Base-by-base conservation (phyloP, 1,140 invertebrate species). In the Drosophila baimaii region DNA sequence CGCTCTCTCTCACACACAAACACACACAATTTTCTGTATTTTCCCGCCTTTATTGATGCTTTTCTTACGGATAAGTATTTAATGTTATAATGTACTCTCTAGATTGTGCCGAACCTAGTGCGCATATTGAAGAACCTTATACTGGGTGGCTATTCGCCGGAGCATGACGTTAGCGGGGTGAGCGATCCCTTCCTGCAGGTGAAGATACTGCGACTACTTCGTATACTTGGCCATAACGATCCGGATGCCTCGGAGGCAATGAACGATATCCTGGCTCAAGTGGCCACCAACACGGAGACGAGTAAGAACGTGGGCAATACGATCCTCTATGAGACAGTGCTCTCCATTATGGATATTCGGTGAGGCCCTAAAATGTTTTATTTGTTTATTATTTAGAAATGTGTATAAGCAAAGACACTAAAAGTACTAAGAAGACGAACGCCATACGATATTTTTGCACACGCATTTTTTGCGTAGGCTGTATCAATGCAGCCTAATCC, bases 131-230 rank as follows among this genome's bases (percentile, higher is more conserved):
- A 99, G 93, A 99, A 99, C 93, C 93, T 99, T 35, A 98, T 99
- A 68, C 94, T 99, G 93, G 98, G 98, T 58, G 99, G 99, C 23
- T 99, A 99, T 93, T 99, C 98, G 33, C 98, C 99, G 10, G 99
- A 99, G 92, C 99, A 99, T 92, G 99, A 99, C 93, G 99, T 99
- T n/a, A 99, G 97, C 72, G 98, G 99, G 49, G 98, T 99, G 13
- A 99, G 98, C 80, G 99, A 99, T 94, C 99, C 99, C 51, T 99
- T 99, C 93, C 94, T 99, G 66, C 99, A 99, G 95, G 98, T 99
- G 15, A 99, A 99, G 95, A 99, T 99, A 81, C 93, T 99, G 56
- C 95, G 98, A 71, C 93, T 99, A 0, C 92, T 99, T 31, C 94
- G 99, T 81, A 97, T 99, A 90, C 93, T 99, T 54, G 99, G 99